phyloP scores from a whole-genome alignment of 2,113 vertebrate species.

The Rallus limicola region DNA sequence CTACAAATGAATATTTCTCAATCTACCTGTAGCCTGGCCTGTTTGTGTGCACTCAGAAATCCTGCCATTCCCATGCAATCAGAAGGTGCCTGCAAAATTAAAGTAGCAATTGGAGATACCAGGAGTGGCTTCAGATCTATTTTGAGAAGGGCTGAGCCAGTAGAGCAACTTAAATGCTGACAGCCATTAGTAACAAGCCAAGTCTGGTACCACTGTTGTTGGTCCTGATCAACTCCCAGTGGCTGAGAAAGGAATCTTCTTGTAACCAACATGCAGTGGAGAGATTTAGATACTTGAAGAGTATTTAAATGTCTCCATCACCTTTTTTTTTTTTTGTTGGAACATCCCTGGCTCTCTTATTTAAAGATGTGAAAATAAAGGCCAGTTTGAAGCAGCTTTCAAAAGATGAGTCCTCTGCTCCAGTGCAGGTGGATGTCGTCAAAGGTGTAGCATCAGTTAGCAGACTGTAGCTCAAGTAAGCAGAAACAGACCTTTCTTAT shows the following conservation, averaged over 20 bases:
- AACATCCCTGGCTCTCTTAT: background rate
- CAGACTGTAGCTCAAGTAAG: background rate
- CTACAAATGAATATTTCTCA: background rate
- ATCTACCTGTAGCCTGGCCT: background rate
- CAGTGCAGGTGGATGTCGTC: background rate
- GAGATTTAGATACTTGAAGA: background rate
- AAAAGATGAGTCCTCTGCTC: background rate
- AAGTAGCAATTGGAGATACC: background rate
- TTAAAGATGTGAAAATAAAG: background rate
- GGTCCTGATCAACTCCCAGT: background rate
- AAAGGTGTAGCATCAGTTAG: background rate
- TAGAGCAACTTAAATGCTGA: background rate
- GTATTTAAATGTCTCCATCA: background rate
- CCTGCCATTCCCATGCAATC: background rate
- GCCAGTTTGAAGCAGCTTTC: background rate
- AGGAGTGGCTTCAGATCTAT: background rate
- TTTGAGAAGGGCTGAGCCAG: background rate
- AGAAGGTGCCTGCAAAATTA: background rate
- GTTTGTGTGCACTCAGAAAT: background rate
- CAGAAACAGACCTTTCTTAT: background rate
- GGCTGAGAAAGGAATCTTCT: background rate
- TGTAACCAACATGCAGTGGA: background rate
- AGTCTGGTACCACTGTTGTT: background rate
- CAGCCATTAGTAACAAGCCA: background rate
- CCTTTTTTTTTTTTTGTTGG: background rate